These are phyloP conservation scores for Dendrolimus punctatus DNA, from an alignment of 1,140 invertebrate genomes.

Conservation along the genomic window DNA sequence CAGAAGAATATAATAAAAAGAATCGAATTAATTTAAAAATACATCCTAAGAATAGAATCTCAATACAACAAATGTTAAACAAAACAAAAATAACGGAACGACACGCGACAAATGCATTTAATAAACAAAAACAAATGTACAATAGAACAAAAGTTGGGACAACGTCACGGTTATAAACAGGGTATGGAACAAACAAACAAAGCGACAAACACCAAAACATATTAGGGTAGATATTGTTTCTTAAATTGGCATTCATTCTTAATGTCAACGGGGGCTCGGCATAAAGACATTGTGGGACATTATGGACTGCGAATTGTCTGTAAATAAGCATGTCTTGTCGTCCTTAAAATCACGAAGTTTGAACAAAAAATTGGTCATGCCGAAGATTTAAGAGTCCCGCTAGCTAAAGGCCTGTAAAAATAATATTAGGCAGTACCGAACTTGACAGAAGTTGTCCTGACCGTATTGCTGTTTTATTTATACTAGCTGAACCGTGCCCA, in stretches of 20 bases:
- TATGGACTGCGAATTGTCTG: conserved; percentile 37
- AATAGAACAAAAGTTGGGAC: conserved; percentile 26
- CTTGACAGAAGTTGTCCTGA: too few relatives aligned
- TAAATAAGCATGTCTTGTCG: conserved; percentile 1
- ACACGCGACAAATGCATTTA: conserved; percentile 28
- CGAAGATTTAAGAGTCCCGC: too few relatives aligned
- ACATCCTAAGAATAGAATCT: too few relatives aligned
- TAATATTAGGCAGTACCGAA: too few relatives aligned
- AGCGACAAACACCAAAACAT: conserved; percentile 62
- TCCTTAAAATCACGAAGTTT: too few relatives aligned
- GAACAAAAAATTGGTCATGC: too few relatives aligned
- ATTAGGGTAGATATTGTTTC: conserved; percentile 53
- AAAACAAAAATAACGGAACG: conserved; percentile 2
- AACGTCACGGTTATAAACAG: conserved; percentile 41
- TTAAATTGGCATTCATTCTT: conserved; percentile 52
- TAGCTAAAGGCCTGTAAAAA: too few relatives aligned
- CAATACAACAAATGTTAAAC: conserved; percentile 2
- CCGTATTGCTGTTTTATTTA: too few relatives aligned
- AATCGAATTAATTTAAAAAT: too few relatives aligned
- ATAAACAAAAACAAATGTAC: conserved; percentile 10
- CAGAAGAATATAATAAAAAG: too few relatives aligned
- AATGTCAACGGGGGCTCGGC: conserved; percentile 41
- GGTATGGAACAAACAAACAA: conserved; percentile 35
- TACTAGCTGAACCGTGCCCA: too few relatives aligned
- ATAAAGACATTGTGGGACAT: conserved; percentile 31